Evolutionary conservation across 2,113 vertebrate species (phyloP).

Genomic region (Gallinago jamesoni): DNA sequence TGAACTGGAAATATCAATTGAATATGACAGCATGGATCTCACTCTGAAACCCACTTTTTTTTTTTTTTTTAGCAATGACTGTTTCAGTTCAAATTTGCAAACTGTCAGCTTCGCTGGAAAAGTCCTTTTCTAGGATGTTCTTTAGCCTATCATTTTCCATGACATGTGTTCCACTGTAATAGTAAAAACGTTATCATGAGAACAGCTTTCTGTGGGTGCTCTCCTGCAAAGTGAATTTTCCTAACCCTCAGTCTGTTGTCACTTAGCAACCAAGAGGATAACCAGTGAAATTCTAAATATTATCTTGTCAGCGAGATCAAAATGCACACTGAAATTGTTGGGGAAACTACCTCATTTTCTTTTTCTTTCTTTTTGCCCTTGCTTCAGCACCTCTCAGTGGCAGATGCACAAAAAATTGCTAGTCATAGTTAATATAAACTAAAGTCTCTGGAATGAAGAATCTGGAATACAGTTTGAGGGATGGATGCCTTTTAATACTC

Average conservation of each 20-base stretch:
- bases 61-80: neutral
- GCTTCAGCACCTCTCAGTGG: neutral
- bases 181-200: neutral
- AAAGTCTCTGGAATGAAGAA: neutral
- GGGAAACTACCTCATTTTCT: neutral
- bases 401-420: neutral
- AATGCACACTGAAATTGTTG: neutral
- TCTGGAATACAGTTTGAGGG: neutral
- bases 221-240: neutral
- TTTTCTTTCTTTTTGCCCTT: neutral
- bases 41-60: neutral
- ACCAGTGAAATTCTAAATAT: conserved; percentile 9
- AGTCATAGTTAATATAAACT: neutral
- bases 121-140: neutral
- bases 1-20: neutral
- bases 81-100: conserved; percentile 7
- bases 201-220: neutral
- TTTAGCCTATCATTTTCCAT: conserved; percentile 25
- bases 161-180: neutral
- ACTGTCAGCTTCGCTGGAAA: neutral
- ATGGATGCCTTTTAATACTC: neutral
- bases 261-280: conserved; percentile 47
- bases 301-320: neutral
- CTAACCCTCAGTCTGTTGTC: neutral
- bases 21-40: neutral